Conservation (phyloP, 37 sponge, comb jelly and placozoan genomes). For the Chondrosia reniformis region DNA sequence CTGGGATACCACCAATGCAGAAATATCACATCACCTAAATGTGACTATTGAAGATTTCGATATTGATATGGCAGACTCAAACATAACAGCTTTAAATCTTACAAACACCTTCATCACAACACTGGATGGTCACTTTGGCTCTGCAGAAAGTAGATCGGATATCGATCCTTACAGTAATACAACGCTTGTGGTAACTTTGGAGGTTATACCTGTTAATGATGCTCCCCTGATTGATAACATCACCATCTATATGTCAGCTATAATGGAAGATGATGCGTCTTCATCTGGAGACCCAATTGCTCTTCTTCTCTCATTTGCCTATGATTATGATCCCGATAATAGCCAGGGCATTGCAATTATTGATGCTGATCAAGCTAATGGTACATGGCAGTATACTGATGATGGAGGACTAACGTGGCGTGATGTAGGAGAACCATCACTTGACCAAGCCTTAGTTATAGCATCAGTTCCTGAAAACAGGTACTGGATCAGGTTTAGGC, state of each 20-base stretch:
- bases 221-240: constrained; percentile 53
- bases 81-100: constrained; percentile 41
- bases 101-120: constrained; percentile 24
- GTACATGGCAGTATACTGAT: constrained; percentile 70
- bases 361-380: constrained; percentile 59
- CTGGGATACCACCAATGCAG: constrained; percentile 37
- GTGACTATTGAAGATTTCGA: constrained; percentile 9
- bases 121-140: constrained; percentile 48
- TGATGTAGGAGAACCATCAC: constrained; percentile 44
- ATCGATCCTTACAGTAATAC: constrained; percentile 71
- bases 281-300: constrained; percentile 69
- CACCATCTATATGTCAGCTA: constrained; percentile 52
- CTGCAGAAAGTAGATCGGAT: constrained; percentile 51
- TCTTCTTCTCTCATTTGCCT: constrained; percentile 39
- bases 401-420: constrained; percentile 58
- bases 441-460: constrained; percentile 46
- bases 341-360: constrained; percentile 63
- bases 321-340: constrained; percentile 55
- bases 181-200: constrained; percentile 23
- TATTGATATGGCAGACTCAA: not conserved
- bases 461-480: constrained; percentile 22
- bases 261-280: constrained; percentile 68
- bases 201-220: constrained; percentile 73
- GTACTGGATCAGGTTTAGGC: constrained; percentile 63
- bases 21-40: too few species aligned